Percentiles rank a stretch among this genome's conserved stretches.
Evolutionary conservation across 2,113 vertebrate species (phyloP).

Genomic region (Burhinus oedicnemus): DNA sequence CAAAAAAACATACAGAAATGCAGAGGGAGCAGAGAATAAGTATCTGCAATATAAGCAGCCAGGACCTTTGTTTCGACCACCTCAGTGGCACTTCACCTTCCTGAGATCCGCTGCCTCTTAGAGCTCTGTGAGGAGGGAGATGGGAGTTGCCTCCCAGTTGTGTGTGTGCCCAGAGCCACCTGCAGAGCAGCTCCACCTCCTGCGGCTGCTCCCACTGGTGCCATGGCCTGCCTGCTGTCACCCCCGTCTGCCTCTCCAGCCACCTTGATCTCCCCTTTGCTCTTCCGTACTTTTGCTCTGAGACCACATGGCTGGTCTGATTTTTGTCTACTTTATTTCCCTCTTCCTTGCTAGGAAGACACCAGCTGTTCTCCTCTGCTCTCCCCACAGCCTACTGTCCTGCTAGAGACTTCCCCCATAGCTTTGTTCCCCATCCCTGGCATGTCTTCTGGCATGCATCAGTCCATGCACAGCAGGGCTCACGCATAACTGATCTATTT

Average conservation of each 20-base stretch:
- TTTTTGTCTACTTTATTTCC: not conserved
- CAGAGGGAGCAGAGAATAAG: not conserved
- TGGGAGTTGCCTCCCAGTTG: fast-evolving
- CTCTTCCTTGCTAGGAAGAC: not conserved
- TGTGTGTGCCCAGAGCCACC: not conserved
- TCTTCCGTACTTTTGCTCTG: not conserved
- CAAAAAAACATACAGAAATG: not conserved
- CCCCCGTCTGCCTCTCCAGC: not conserved
- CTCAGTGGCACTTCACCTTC: not conserved
- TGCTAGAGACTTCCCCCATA: not conserved
- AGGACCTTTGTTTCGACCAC: not conserved
- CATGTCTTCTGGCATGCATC: not conserved
- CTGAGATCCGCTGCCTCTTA: not conserved
- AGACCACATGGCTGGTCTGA: not conserved
- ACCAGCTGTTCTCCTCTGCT: not conserved
- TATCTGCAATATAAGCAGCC: not conserved
- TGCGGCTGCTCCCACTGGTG: not conserved
- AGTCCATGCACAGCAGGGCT: fast-evolving
- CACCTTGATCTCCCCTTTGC: not conserved
- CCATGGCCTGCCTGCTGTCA: not conserved
- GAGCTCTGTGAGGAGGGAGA: not conserved
- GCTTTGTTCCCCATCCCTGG: not conserved
- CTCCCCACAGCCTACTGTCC: not conserved
- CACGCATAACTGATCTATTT: not conserved
- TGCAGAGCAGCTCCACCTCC: not conserved